Percentiles rank a stretch among this genome's conserved stretches.
Evolutionary conservation across 2,797 vertebrate genomes (phyloP).

Genomic region (Poeciliopsis paucimaculata): DNA sequence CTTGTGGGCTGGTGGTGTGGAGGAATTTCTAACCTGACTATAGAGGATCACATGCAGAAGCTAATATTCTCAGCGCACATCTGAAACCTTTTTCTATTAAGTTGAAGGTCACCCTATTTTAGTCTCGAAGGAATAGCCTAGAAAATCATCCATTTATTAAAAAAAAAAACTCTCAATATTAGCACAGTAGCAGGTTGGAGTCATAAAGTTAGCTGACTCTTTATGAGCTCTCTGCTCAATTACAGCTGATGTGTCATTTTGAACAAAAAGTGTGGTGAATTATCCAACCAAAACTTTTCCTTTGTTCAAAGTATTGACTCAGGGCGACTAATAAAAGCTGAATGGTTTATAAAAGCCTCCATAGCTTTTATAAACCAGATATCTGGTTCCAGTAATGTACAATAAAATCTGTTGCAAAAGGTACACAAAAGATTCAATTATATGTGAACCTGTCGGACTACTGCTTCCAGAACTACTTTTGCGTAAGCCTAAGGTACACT

Average conservation of each 20-base stretch:
- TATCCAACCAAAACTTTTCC: too few relatives aligned
- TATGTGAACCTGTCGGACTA: background rate
- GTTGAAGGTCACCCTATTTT: conserved; percentile 40
- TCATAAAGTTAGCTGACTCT: conserved; percentile 15
- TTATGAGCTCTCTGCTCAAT: conserved; percentile 3
- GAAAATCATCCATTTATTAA: conserved; percentile 24
- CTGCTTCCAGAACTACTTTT: background rate
- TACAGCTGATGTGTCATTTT: background rate
- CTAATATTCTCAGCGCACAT: conserved; percentile 37
- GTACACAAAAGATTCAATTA: background rate
- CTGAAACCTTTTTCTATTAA: conserved; percentile 41
- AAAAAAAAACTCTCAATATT: conserved; percentile 18
- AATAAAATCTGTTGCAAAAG: background rate
- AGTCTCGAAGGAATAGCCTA: conserved; percentile 5
- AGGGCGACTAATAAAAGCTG: background rate
- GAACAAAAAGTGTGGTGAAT: too few relatives aligned
- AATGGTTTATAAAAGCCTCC: background rate
- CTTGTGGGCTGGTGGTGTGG: background rate
- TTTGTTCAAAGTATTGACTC: background rate
- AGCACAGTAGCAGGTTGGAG: conserved; percentile 25
- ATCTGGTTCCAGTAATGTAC: background rate
- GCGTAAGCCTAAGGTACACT: background rate
- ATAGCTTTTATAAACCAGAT: background rate
- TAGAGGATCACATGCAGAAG: conserved; percentile 19
- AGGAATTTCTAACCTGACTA: conserved; percentile 16